Percentiles rank a stretch among this genome's conserved stretches.
phyloP scores from a whole-genome alignment of 2,888 invertebrate genomes.

The Rutpela maculata region DNA sequence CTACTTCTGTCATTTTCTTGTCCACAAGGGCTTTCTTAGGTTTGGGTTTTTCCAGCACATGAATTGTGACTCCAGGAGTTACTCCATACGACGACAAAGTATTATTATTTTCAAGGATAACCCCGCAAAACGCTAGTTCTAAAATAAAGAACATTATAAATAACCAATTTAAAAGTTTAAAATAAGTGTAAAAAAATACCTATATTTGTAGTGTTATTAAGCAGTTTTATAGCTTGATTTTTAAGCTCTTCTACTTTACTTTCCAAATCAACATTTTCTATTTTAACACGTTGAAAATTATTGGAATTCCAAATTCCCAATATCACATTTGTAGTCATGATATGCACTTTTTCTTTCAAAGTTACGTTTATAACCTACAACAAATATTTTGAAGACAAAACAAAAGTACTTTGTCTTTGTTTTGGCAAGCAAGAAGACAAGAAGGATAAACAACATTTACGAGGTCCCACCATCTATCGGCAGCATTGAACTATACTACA shows the following conservation, averaged over 20 bases:
- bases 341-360: not conserved
- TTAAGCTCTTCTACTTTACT: conserved; percentile 79
- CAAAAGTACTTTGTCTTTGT: too few species aligned
- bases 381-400: too few species aligned
- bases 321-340: conserved; percentile 59
- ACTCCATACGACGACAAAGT: conserved; percentile 80
- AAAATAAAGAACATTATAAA: conserved; percentile 8
- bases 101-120: conserved; percentile 80
- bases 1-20: conserved; percentile 77
- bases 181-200: conserved; percentile 35
- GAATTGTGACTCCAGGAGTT: conserved; percentile 77
- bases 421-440: too few species aligned
- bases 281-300: conserved; percentile 75
- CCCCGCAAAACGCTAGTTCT: conserved; percentile 85
- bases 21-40: conserved; percentile 67
- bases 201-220: conserved; percentile 39
- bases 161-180: not conserved
- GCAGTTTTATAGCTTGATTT: conserved; percentile 54
- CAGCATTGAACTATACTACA: too few species aligned
- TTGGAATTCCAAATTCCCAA: conserved; percentile 76
- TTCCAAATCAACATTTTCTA: conserved; percentile 79
- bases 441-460: too few species aligned
- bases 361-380: not conserved
- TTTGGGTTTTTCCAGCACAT: conserved; percentile 75
- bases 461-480: too few species aligned